These are phyloP conservation scores for Scolopax mira DNA, from an alignment of 2,113 vertebrate genomes.

Conservation along the genomic window DNA sequence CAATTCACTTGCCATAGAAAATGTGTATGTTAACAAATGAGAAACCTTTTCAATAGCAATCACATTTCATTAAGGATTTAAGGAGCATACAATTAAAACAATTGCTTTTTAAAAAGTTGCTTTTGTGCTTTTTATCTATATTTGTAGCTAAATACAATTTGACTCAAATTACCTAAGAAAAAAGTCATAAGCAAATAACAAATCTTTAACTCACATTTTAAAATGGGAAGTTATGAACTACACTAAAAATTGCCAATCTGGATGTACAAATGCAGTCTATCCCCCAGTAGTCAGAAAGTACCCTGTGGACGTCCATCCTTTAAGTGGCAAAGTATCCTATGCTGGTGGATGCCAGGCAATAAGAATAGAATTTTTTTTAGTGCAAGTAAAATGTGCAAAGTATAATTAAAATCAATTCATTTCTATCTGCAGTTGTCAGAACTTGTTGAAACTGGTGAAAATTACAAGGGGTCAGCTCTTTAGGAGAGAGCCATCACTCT, in stretches of 20 bases:
- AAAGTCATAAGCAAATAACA: neutral
- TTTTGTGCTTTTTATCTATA: neutral
- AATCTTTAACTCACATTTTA: neutral
- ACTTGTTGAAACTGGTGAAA: neutral
- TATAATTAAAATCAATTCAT: neutral
- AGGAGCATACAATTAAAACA: neutral
- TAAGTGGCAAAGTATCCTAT: neutral
- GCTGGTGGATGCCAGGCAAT: neutral
- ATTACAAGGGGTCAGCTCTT: neutral
- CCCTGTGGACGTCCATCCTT: neutral
- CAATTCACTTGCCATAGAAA: neutral
- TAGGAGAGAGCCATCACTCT: neutral
- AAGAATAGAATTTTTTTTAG: rapidly evolving
- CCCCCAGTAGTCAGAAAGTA: neutral
- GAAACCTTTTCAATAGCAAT: neutral
- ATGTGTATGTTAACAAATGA: neutral
- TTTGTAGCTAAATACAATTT: neutral
- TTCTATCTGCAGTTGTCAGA: neutral
- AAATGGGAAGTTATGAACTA: neutral
- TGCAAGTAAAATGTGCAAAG: neutral
- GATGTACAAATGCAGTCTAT: neutral
- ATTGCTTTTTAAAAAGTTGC: neutral
- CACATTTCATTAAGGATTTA: neutral
- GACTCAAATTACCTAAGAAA: neutral
- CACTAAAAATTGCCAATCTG: neutral